Conservation (phyloP, 2,888 invertebrate species). For the Drosophila fulvimacula region DNA sequence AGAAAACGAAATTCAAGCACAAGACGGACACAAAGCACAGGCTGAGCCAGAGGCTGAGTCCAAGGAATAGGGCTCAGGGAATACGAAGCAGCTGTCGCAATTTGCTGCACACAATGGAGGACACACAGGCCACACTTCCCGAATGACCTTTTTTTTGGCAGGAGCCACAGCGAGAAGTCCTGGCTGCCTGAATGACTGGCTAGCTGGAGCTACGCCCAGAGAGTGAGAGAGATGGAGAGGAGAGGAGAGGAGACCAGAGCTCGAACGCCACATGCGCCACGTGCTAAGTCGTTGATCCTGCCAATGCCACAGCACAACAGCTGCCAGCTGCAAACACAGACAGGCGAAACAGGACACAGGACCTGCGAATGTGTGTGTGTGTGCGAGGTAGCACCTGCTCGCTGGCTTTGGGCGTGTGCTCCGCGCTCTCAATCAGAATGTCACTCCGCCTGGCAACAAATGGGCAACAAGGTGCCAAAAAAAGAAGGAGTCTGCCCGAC, state of each 20-base stretch:
- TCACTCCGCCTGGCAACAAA: slow-evolving; percentile 55
- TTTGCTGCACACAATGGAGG: slow-evolving; percentile 49
- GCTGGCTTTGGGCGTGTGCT: slow-evolving; percentile 45
- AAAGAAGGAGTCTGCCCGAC: slow-evolving; percentile 5
- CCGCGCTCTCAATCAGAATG: slow-evolving; percentile 70
- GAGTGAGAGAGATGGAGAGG: not conserved
- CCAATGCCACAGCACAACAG: slow-evolving; percentile 53
- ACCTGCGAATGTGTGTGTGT: slow-evolving; percentile 22
- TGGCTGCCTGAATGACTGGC: slow-evolving; percentile 11
- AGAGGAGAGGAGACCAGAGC: not conserved
- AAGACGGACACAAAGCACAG: slow-evolving; percentile 41
- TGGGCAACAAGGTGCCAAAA: slow-evolving; percentile 66
- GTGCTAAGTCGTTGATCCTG: slow-evolving; percentile 80
- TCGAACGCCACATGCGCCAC: slow-evolving; percentile 74
- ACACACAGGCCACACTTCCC: slow-evolving; percentile 69
- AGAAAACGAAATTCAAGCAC: slow-evolving; percentile 36
- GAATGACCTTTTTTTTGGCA: slow-evolving; percentile 78
- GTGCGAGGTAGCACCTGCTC: slow-evolving; percentile 51
- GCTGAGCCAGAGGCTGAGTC: slow-evolving; percentile 14
- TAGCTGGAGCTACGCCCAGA: slow-evolving; percentile 23
- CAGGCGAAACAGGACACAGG: slow-evolving; percentile 30
- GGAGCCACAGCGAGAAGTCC: slow-evolving; percentile 55
- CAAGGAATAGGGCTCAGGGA: slow-evolving; percentile 15
- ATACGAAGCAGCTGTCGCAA: slow-evolving; percentile 57
- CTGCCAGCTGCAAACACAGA: slow-evolving; percentile 52